Evolutionary conservation across 1,140 invertebrate species (phyloP), one percentile per base, ranked within the genome.

Genomic region (Orussus abietinus): DNA sequence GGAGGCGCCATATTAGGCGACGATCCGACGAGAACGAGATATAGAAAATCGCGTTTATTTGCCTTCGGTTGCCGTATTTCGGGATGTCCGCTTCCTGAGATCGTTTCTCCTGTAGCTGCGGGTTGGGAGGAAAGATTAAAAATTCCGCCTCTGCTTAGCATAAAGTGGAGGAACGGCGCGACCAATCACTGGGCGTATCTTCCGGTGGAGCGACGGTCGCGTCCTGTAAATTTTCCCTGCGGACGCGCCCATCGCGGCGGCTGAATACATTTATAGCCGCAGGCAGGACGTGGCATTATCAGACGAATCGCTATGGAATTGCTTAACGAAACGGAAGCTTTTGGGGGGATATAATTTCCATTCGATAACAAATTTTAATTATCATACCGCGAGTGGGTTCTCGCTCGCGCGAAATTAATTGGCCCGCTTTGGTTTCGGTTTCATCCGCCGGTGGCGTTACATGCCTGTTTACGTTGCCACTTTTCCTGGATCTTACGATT

Each of bases 301-400:
- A 22, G 35, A 37, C 19, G 35, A 9, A 37, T 13, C 20, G 35
- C 35, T 22, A 4, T 4, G 35, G 35, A 37, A 37, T 37, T 37
- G 35, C 20, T 37, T 37, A 37, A 37, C 35, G 35, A 22, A 37
- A 37, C 20, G 35, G 35, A 37, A 37, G 20, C 10, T 37, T 10
- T 33, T 13, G 5, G 3, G 5, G 5, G 43, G 26, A 28, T 35
- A 20, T 29, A 31, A 48, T 42, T 45, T 34, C 40, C 38, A 55
- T 53, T 50, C 43, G 47, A 45, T 42, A 59, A 59, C 53, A 53
- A 57, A 59, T 59, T 59, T 57, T 59, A 55, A 59, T 57, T 59
- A 59, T 57, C 47, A 45, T 50, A 55, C 38, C 46, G 34, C 47
- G 31, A 48, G 32, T 40, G 40, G 42, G 18, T 42, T 34, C 39